Base-by-base conservation (phyloP, 2,113 vertebrate species). In the Saguinus midas region DNA sequence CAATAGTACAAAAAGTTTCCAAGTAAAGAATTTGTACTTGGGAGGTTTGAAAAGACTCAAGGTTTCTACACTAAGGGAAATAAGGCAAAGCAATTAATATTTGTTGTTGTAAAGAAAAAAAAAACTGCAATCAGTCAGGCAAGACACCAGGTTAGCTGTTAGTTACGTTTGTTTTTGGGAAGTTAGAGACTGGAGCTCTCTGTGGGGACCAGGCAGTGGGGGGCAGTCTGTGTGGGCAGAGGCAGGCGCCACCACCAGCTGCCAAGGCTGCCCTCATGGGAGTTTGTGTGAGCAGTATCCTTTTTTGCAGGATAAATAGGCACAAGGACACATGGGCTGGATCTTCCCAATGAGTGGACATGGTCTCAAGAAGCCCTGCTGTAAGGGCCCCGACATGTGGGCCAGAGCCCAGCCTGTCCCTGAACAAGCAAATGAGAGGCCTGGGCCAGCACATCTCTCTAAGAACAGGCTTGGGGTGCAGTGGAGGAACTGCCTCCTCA, bases 291-390 rank as follows among this genome's bases (percentile, higher is more conserved):
- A 98, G 98, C 98, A 98, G 98, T 98, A 98, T 98, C 98, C 98
- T 97, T 98, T 97, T 98, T 98, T 97, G 95, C 98, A 98, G 98
- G 95, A 97, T 58, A 94, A 97, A 98, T 50, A 98, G 98, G 96
- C 98, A 98, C 98, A 98, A 98, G 98, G 87, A 97, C n/a, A 82
- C 72, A 68, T 0, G 50, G 87, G 87, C 57, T 88, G 70, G 48
- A 80, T 32, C 37, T 29, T 87, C 48, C 92, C 50, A 72, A 21
- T 87, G 40, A 48, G n/a, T 10, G 48, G 27, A 87, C 27, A 8
- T 4, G 48, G 25, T 50, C 64, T 90, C 48, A 2, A 50, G 73
- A 87, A 92, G 50, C 6, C 50, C 52, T 9, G 35, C 64, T 88
- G 8, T 55, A 64, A 80, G 27, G 70, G 20, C 45, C 81, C 70